Conservation (phyloP, 2,797 vertebrate species). For the Brotula barbata region DNA sequence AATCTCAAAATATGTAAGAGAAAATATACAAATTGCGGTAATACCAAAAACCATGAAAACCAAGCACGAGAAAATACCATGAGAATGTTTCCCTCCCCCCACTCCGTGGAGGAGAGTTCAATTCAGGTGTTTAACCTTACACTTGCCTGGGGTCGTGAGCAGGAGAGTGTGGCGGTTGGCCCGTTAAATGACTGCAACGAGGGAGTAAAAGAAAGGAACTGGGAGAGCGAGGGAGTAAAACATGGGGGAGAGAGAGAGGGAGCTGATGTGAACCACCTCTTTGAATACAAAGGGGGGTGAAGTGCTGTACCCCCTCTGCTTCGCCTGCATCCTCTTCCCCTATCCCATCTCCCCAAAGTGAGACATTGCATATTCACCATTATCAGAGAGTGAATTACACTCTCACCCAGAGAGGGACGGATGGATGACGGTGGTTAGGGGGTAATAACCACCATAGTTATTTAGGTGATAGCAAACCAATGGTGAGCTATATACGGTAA, state of each 20-base stretch:
- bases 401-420: conserved; percentile 33
- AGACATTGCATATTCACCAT: conserved; percentile 47
- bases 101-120: conserved; percentile 37
- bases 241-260: background rate
- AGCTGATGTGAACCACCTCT: conserved; percentile 30
- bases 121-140: conserved; percentile 61
- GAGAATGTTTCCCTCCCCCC: background rate
- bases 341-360: conserved; percentile 52
- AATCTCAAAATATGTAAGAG: background rate
- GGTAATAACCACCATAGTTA: conserved; percentile 22
- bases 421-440: background rate
- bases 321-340: conserved; percentile 23
- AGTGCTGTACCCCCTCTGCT: conserved; percentile 24
- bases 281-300: conserved; percentile 57
- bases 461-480: conserved; percentile 44
- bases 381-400: conserved; percentile 61
- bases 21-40: background rate
- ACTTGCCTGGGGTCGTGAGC: conserved; percentile 49
- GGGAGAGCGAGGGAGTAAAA: conserved; percentile 23
- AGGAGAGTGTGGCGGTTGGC: conserved; percentile 30
- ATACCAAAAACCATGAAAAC: background rate
- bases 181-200: conserved; percentile 51
- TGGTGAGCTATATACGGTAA: too few species aligned
- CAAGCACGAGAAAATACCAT: conserved; percentile 1
- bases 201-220: conserved; percentile 38